Percentiles rank a stretch among this genome's conserved stretches.
Conservation (phyloP, 2,888 invertebrate species). For the Vannuccia rotundouncinata region DNA sequence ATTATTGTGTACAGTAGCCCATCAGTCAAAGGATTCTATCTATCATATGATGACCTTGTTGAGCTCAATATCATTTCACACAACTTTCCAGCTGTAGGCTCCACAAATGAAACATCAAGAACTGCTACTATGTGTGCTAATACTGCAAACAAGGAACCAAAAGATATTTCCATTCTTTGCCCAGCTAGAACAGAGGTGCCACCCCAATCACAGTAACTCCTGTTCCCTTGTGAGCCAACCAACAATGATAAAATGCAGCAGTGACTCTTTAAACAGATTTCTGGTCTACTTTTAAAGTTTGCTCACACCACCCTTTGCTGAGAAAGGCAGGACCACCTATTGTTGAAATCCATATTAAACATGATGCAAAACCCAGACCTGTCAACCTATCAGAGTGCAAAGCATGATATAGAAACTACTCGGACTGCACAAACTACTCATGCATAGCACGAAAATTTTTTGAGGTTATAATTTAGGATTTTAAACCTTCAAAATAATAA, state of each 20-base stretch:
- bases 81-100: not conserved
- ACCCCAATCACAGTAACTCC: not conserved
- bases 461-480: too few relatives aligned
- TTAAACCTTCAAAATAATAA: too few relatives aligned
- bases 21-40: constrained; percentile 18
- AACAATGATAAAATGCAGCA: not conserved
- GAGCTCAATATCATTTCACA: not conserved
- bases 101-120: not conserved
- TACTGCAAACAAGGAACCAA: not conserved
- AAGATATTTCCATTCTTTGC: not conserved
- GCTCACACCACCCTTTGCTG: not conserved
- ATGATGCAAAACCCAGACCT: not conserved
- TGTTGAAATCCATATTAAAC: not conserved
- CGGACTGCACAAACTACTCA: too few relatives aligned
- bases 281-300: not conserved
- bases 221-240: not conserved
- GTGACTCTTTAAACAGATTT: not conserved
- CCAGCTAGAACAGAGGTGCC: not conserved
- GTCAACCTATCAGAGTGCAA: too few relatives aligned
- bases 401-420: too few relatives aligned
- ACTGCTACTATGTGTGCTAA: not conserved
- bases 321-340: not conserved
- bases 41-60: not conserved
- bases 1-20: not conserved
- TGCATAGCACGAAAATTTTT: too few relatives aligned